Conservation (phyloP, 2,888 invertebrate genomes). For the Drosophila vallismaia region DNA sequence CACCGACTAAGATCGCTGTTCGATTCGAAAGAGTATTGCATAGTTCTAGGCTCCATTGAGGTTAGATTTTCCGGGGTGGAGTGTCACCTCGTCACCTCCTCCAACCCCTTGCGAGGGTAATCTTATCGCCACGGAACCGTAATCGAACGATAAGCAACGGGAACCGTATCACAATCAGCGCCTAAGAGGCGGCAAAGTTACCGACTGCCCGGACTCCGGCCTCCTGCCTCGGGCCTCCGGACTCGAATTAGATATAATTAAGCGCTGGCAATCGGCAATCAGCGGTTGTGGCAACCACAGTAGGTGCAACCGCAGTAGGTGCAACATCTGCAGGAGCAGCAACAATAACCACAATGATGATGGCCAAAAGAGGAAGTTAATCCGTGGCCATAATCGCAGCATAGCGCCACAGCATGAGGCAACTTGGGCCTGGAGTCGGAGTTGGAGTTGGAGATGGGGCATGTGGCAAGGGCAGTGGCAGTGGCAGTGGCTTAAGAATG, state of each 20-base stretch:
- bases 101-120: not conserved
- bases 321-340: conserved; percentile 48
- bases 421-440: conserved; percentile 26
- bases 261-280: conserved; percentile 16
- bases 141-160: conserved; percentile 44
- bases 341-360: conserved; percentile 18
- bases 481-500: not conserved
- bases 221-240: too few species aligned
- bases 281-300: not conserved
- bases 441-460: not conserved
- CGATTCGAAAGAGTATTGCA: conserved; percentile 27
- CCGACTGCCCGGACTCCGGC: not conserved
- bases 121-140: conserved; percentile 37
- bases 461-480: not conserved
- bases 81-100: not conserved
- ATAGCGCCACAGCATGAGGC: conserved; percentile 82
- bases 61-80: conserved; percentile 10
- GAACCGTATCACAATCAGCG: conserved; percentile 26
- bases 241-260: conserved; percentile 33
- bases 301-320: conserved; percentile 40
- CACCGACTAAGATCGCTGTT: too few species aligned
- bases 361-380: conserved; percentile 71
- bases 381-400: conserved; percentile 72
- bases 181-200: conserved; percentile 55
- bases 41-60: conserved; percentile 56